Evolutionary conservation across 2,113 vertebrate species (phyloP).

Genomic region (Ochotona princeps): DNA sequence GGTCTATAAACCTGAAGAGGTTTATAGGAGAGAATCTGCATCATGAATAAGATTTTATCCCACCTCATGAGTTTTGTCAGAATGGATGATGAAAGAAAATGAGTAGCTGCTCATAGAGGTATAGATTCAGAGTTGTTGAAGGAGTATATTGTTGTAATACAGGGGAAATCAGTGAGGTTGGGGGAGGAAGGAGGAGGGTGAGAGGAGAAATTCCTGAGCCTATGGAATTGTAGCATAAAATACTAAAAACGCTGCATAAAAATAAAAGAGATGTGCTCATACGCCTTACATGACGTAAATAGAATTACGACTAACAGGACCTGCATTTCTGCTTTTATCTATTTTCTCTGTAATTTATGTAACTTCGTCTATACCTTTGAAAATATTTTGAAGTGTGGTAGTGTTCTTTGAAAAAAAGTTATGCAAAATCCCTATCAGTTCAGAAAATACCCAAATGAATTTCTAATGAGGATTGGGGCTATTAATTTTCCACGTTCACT

Average conservation of each 20-base stretch:
- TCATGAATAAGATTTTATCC: background rate
- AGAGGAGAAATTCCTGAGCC: too few relatives aligned
- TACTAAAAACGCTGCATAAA: too few relatives aligned
- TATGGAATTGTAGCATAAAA: too few relatives aligned
- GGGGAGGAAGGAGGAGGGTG: too few relatives aligned
- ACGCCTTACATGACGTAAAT: background rate
- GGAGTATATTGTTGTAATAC: too few relatives aligned
- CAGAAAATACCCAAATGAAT: constrained; percentile 33
- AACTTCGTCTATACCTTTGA: background rate
- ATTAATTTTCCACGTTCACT: constrained; percentile 47
- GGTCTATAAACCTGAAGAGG: background rate
- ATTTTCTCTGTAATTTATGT: background rate
- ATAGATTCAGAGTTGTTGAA: too few relatives aligned
- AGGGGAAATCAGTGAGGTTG: too few relatives aligned
- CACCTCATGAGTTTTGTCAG: background rate
- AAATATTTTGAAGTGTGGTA: constrained; percentile 4
- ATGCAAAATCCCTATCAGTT: background rate
- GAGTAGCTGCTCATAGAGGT: background rate
- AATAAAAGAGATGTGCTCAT: background rate
- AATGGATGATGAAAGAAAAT: background rate
- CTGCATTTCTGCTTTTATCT: background rate
- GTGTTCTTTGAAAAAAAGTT: background rate
- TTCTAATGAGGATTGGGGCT: constrained; percentile 51
- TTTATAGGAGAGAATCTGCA: too few relatives aligned
- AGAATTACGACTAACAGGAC: background rate